A percentile compares a stretch with the other conserved stretches of the same genome.
phyloP scores from a whole-genome alignment of 2,113 vertebrate genomes.

The Actenoides hombroni region DNA sequence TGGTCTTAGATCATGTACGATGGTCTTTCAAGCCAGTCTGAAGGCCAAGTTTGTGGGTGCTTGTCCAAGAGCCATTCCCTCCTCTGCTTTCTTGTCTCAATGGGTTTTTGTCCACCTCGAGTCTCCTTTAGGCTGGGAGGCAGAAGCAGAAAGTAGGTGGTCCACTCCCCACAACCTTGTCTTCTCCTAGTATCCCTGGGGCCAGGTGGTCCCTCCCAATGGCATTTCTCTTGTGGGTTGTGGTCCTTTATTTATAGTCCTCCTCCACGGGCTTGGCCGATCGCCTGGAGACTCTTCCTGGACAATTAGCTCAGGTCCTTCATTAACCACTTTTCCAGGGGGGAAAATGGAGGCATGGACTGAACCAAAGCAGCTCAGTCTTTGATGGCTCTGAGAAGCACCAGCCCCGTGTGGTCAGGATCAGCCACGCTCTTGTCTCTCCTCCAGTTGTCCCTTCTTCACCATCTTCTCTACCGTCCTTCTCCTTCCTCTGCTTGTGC shows the following conservation, averaged over 20 bases:
- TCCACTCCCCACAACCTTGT: neutral
- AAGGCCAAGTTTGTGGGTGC: neutral
- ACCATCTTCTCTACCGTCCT: neutral
- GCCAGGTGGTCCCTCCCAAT: neutral
- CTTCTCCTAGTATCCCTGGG: neutral
- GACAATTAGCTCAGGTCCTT: neutral
- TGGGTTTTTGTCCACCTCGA: neutral
- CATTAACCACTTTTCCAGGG: neutral
- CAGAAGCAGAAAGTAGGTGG: neutral
- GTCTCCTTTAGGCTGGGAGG: neutral
- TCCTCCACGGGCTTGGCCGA: neutral
- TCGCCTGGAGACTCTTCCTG: neutral
- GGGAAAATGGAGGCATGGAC: neutral
- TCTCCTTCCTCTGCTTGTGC: neutral
- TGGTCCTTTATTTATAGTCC: neutral
- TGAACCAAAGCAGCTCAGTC: neutral
- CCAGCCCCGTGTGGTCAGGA: neutral
- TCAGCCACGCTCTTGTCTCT: neutral
- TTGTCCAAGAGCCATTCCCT: neutral
- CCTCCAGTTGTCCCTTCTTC: neutral
- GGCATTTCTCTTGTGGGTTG: neutral
- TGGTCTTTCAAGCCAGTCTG: neutral
- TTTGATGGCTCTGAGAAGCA: neutral
- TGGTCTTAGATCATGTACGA: neutral
- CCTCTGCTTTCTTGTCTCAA: rapidly evolving